Evolutionary conservation across 2,888 invertebrate species (phyloP), one percentile per base, ranked within the genome.

Genomic region (Polymixis lichenea): DNA sequence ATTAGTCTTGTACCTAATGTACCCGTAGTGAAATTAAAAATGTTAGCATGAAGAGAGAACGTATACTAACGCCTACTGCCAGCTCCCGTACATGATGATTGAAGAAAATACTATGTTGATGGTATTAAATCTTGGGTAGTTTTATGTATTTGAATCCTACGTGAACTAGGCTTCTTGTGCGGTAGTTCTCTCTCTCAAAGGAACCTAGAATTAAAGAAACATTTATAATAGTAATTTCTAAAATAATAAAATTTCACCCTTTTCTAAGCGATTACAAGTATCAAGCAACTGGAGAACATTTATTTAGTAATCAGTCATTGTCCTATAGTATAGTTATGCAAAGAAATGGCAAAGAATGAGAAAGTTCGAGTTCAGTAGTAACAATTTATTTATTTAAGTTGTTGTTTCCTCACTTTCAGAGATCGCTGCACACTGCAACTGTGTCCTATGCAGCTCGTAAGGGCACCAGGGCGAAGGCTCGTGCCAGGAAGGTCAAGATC

Each of bases 381-480:
- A 32, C 43, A 17, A 51, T n/a, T 51, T 17, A 13, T 58, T 69
- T 68, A 75, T 62, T 56, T 49, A 19, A 56, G 0, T 11, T 22
- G 46, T 22, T 0, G 3, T 74, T 51, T 25, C 17, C 0, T 13
- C 0, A 32, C 8, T 75, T 65, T 58, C 87, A 97, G 96, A 94
- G 97, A 80, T 92, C 94, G 86, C 84, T 98, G 86, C 96, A 97
- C 92, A 94, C 97, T 85, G 94, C 97, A 81, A 94, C 97, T 82
- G 92, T 97, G 67, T 95, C 96, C 84, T 98, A 98, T 95, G 98
- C 98, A 8, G 98, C 98, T 0, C 97, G 98, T 82, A 98, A 98
- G 94, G 98, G 98, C 70, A 98, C 98, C 6, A 97, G 98, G 84
- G 98, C 98, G 69, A 98, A 97, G 88, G 97, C 97, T 51, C 97